Base-by-base conservation (phyloP, 2,888 invertebrate genomes). In the Eucera pruinosa region DNA sequence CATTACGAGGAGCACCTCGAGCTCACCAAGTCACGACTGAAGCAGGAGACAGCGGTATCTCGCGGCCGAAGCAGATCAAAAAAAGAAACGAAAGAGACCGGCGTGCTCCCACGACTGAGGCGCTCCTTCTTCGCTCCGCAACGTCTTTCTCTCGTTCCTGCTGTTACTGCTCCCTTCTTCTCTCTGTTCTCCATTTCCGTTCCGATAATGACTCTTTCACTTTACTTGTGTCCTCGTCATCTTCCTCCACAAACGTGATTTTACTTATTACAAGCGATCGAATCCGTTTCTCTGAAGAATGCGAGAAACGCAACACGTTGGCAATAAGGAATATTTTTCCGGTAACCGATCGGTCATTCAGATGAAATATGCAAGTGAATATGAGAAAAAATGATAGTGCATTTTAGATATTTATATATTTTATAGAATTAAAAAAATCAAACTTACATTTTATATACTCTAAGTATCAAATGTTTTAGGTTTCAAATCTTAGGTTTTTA, bases 31-130 rank as follows among this genome's bases (percentile, higher is more conserved):
- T 81, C 80, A 81, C 84, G 81, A 84, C 86, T 81, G 83, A 81
- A 25, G 52, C 36, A 36, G 54, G 62, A 67, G 70, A 66, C 69
- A 54, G 48, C 61, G 18, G 68, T 69, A 64, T 61, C 36, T 48
- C 65, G 25, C 60, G 76, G 73, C 23, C 73, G 61, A 70, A 69
- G 69, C 60, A 69, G 68, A 74, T 71, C 67, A 73, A 62, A 72
- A n/a, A 36, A 64, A 52, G 55, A 80, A 76, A 62, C 68, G 77
- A 80, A 74, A 66, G 80, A 75, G 81, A 80, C 76, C 78, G 82
- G 85, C 85, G 86, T 86, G 85, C 84, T 84, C 86, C 86, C 84
- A 83, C 82, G 85, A 80, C 81, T 80, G 74, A 74, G 60, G 65
- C 77, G 79, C 78, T 84, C 82, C 77, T 86, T 81, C 80, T 83